Evolutionary conservation across 2,888 invertebrate species (phyloP).

Genomic region (Amblyjoppa proteus): DNA sequence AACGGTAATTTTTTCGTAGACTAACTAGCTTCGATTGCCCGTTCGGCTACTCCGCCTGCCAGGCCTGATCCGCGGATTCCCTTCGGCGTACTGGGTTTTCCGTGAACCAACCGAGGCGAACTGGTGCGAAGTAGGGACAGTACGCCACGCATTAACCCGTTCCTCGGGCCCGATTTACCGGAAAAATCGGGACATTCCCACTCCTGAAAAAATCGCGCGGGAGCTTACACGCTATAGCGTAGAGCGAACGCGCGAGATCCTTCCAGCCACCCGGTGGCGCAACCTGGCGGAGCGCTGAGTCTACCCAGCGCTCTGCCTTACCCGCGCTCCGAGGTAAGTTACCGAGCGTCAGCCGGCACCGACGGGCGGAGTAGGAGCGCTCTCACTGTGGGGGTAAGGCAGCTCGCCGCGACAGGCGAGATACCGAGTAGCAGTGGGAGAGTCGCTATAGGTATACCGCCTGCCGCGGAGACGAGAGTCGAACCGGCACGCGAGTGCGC

Average conservation of each 20-base stretch:
- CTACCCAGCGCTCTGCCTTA: too few species aligned
- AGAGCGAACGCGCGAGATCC: neutral
- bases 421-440: neutral
- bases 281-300: too few species aligned
- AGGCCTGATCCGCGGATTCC: neutral
- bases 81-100: neutral
- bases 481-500: neutral
- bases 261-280: neutral
- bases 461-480: neutral
- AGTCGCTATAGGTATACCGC: conserved; percentile 3
- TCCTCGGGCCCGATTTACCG: neutral
- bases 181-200: neutral
- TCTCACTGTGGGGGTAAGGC: neutral
- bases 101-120: conserved; percentile 6
- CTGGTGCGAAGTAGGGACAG: conserved; percentile 20
- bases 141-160: neutral
- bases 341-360: too few species aligned
- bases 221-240: neutral
- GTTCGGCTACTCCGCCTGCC: neutral
- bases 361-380: neutral
- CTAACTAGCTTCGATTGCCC: neutral
- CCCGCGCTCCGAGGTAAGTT: too few species aligned
- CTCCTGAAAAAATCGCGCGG: neutral
- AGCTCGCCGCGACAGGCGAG: neutral
- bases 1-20: too few species aligned